These are phyloP conservation scores for Julus scanicus DNA, from an alignment of 2,888 invertebrate genomes.

Conservation along the genomic window DNA sequence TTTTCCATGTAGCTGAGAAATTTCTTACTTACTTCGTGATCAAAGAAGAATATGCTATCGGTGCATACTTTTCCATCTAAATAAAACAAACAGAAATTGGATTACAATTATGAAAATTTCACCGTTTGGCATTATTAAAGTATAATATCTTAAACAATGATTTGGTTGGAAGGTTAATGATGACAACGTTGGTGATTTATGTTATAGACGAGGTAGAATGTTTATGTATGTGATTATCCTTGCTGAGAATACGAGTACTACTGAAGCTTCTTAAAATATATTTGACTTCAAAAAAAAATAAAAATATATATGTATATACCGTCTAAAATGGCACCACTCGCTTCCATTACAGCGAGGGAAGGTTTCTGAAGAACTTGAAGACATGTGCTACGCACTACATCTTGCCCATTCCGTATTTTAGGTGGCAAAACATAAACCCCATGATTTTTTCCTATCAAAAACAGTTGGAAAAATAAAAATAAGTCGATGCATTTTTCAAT, in stretches of 20 bases:
- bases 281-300: too few relatives aligned
- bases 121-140: too few relatives aligned
- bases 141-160: too few relatives aligned
- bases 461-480: not conserved
- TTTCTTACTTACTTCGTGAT: constrained; percentile 63
- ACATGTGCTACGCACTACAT: constrained; percentile 47
- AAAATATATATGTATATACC: constrained; percentile 54
- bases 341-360: constrained; percentile 64
- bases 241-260: not conserved
- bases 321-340: constrained; percentile 64
- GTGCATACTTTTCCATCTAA: constrained; percentile 65
- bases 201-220: too few relatives aligned
- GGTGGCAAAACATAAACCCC: constrained; percentile 67
- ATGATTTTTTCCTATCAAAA: constrained; percentile 61
- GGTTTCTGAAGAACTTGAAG: constrained; percentile 68
- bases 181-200: too few relatives aligned
- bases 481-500: too few relatives aligned
- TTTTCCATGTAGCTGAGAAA: constrained; percentile 62
- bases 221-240: too few relatives aligned
- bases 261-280: too few relatives aligned
- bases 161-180: too few relatives aligned
- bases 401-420: not conserved
- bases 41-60: constrained; percentile 68
- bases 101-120: too few relatives aligned
- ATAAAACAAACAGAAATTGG: constrained; percentile 50